These are phyloP conservation scores for Myrmophylax atrothorax DNA, from an alignment of 2,113 vertebrate species.

Conservation along the genomic window DNA sequence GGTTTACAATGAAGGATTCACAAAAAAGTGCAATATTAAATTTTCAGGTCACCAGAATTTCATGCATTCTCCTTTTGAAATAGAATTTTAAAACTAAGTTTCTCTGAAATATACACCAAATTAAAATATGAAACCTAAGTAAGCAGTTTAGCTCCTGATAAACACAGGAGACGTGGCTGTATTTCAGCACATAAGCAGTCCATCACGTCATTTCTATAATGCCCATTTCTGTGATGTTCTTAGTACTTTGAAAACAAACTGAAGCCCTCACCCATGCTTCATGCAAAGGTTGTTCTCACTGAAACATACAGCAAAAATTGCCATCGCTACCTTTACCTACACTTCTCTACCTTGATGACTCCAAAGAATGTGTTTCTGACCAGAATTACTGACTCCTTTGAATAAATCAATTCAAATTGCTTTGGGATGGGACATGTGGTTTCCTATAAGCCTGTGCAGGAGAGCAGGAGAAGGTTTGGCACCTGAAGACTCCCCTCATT, in stretches of 20 bases:
- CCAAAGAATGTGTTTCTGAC: not conserved
- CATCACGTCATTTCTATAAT: not conserved
- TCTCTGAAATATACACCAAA: not conserved
- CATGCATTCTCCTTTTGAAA: not conserved
- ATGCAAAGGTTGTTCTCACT: not conserved
- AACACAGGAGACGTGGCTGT: not conserved
- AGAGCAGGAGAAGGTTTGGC: not conserved
- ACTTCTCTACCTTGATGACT: not conserved
- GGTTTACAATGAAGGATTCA: not conserved
- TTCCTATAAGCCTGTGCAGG: not conserved
- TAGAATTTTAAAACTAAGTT: not conserved
- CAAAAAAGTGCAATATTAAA: not conserved
- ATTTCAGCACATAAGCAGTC: not conserved
- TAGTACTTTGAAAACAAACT: not conserved
- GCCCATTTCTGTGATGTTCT: not conserved
- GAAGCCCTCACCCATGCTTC: not conserved
- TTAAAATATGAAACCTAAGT: not conserved
- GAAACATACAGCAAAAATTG: not conserved
- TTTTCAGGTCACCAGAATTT: not conserved
- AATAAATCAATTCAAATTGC: not conserved
- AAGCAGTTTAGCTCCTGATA: not conserved
- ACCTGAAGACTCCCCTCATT: not conserved
- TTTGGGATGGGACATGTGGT: not conserved
- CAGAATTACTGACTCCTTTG: not conserved
- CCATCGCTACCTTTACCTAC: not conserved